Base-by-base conservation (phyloP, 2,113 vertebrate species). In the Paradoxurus hermaphroditus region DNA sequence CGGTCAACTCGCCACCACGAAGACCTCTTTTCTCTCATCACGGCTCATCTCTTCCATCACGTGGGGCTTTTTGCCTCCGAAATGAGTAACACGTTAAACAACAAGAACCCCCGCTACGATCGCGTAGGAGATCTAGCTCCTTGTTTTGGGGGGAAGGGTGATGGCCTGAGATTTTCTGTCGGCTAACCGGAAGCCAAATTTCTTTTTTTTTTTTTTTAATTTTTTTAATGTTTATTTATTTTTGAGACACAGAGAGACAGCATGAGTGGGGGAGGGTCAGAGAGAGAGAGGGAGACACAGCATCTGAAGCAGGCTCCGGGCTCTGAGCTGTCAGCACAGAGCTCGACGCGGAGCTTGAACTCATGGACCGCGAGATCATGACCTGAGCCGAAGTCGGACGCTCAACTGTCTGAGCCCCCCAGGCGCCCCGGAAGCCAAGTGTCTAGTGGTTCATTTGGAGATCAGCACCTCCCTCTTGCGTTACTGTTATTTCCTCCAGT, bases 1-100 rank as follows among this genome's bases (percentile, higher is more conserved):
- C 7, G 1, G 34, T 4, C n/a, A 10, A 14, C 21, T 12, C 41
- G 67, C 63, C 0, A 0, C 15, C 1, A 10, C 0, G 9, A 59
- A 7, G 21, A 3, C 41, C 4, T 4, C 16, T 36, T 6, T 62
- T 31, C 0, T 34, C 53, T 44, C 13, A 0, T 21, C 39, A 23
- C 34, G 70, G 15, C 7, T 34, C n/a, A 29, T 29, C 1, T 29
- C 11, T 63, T 29, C 29, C 4, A 4, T 63, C 34, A 14, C 13
- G 5, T 34, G 18, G 41, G 29, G 10, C 11, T 14, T 79, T 78
- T 73, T 39, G 23, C 41, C 12, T 25, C 23, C 72, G 25, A 70
- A 25, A 4, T 34, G 53, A 27, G 13, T 62, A 68, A 41, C 46
- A 25, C 0, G 11, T 29, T 10, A 65, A 73, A 15, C 31, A 49